These are phyloP conservation scores for Hippocampus abdominalis DNA, from an alignment of 2,113 vertebrate genomes.

Conservation along the genomic window DNA sequence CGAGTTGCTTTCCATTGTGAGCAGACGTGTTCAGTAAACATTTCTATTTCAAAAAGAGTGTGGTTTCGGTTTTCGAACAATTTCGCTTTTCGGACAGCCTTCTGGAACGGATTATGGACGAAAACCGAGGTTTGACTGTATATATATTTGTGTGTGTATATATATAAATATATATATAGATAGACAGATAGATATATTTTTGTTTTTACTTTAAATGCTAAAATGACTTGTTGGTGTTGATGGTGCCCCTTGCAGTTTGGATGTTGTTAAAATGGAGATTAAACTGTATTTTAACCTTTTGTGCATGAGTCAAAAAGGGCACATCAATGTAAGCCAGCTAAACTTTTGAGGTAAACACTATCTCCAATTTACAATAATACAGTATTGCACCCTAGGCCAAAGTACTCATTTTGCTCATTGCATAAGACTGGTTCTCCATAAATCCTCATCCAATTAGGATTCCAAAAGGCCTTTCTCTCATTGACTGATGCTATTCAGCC, in stretches of 20 bases:
- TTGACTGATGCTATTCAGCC: slow-evolving; percentile 65
- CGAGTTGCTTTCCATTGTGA: no score
- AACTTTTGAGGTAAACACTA: slow-evolving; percentile 35
- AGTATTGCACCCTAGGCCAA: slow-evolving; percentile 31
- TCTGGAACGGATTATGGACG: no score
- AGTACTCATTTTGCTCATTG: slow-evolving; percentile 64
- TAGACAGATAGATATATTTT: background rate
- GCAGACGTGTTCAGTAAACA: no score
- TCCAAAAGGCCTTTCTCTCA: slow-evolving; percentile 69
- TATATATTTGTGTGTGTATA: no score
- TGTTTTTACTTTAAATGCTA: slow-evolving; percentile 2
- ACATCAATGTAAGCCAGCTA: slow-evolving; percentile 6
- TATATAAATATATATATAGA: no score
- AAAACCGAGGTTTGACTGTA: no score
- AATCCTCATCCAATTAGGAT: slow-evolving; percentile 75
- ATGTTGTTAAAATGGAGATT: background rate
- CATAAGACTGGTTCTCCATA: slow-evolving; percentile 64
- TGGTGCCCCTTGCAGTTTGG: background rate
- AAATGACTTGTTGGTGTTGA: slow-evolving; percentile 10
- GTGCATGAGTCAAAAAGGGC: slow-evolving; percentile 13
- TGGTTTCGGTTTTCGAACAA: no score
- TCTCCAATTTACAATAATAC: slow-evolving; percentile 30
- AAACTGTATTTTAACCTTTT: background rate
- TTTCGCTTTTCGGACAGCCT: no score
- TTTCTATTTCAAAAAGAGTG: no score